These are phyloP conservation scores for Lordiphosa stackelbergi DNA, from an alignment of 1,140 invertebrate genomes.

Conservation along the genomic window DNA sequence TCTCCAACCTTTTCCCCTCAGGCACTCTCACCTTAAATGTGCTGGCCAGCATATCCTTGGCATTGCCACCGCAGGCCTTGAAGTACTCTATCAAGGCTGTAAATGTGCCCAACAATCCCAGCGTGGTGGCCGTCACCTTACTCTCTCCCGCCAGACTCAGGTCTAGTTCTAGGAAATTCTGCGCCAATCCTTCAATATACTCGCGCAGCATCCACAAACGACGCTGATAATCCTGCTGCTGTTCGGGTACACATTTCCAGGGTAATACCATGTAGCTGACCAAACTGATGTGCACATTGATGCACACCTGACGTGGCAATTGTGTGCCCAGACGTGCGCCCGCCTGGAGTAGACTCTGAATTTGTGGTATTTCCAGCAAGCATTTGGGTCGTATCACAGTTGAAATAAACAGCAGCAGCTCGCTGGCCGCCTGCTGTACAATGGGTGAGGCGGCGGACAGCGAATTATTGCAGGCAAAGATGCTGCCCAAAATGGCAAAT, in stretches of 20 bases:
- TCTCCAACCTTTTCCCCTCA: background rate
- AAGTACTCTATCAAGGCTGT: constrained; percentile 78
- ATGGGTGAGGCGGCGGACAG: constrained; percentile 53
- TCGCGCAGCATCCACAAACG: constrained; percentile 63
- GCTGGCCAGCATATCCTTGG: constrained; percentile 77
- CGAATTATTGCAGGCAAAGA: constrained; percentile 57
- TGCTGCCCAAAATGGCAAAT: constrained; percentile 74
- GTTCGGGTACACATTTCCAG: constrained; percentile 65
- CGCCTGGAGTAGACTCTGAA: constrained; percentile 68
- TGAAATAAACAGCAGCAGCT: constrained; percentile 73
- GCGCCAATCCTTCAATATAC: constrained; percentile 61
- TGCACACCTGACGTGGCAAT: constrained; percentile 65
- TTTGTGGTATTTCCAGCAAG: constrained; percentile 64
- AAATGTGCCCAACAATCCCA: constrained; percentile 71
- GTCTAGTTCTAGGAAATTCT: constrained; percentile 66
- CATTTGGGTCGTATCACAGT: constrained; percentile 76
- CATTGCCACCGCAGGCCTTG: constrained; percentile 73
- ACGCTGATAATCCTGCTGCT: constrained; percentile 66
- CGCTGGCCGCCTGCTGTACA: constrained; percentile 68
- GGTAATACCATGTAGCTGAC: constrained; percentile 74
- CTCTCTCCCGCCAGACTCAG: constrained; percentile 43
- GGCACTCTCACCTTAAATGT: constrained; percentile 74
- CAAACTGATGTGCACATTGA: constrained; percentile 64
- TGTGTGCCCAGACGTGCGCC: constrained; percentile 54
- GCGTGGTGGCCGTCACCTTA: constrained; percentile 69